A percentile compares a stretch with the other conserved stretches of the same genome.
Conservation (phyloP, 2,113 vertebrate genomes). For the Tangachromis dhanisi region DNA sequence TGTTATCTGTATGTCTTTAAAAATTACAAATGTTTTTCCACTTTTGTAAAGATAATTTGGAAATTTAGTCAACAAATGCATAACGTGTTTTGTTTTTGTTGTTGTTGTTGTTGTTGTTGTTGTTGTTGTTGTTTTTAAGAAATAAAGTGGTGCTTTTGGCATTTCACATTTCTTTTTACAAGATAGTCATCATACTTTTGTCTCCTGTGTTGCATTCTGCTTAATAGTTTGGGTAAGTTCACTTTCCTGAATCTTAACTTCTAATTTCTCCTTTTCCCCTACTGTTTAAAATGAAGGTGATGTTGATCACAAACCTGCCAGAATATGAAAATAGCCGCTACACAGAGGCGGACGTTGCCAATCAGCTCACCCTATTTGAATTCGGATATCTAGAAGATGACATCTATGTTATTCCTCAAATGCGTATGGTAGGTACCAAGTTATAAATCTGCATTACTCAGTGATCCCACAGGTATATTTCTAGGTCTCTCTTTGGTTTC, state of each 20-base stretch:
- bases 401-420: slow-evolving; percentile 29
- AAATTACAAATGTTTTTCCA: neutral
- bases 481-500: neutral
- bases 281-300: rapidly evolving
- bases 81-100: neutral
- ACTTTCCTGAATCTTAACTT: neutral
- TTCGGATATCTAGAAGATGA: neutral
- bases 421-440: neutral
- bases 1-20: neutral
- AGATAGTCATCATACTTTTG: neutral
- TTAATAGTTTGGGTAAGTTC: neutral
- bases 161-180: neutral
- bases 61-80: neutral
- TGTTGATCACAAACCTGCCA: slow-evolving; percentile 23
- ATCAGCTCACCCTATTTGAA: neutral
- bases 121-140: neutral
- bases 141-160: neutral
- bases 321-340: neutral
- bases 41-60: neutral
- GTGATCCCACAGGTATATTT: neutral
- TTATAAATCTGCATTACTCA: neutral
- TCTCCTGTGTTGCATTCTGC: neutral
- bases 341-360: neutral
- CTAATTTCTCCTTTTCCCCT: neutral
- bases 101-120: too few relatives aligned